A percentile compares a stretch with the other conserved stretches of the same genome.
These are phyloP conservation scores for Physeter macrocephalus DNA, from an alignment of 2,113 vertebrate species.

Conservation along the genomic window DNA sequence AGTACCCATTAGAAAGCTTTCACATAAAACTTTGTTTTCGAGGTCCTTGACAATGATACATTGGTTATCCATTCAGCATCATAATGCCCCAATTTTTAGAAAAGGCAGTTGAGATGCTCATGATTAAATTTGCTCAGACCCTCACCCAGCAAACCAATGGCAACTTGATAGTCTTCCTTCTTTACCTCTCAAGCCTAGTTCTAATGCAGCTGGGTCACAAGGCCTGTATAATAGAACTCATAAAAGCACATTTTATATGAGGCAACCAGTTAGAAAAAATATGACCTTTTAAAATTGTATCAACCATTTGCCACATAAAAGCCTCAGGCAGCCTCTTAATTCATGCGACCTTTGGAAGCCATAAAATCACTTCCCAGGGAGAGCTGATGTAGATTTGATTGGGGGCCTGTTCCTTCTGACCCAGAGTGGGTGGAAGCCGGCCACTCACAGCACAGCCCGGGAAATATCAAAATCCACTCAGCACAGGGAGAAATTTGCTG, in stretches of 20 bases:
- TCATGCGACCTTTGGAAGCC: conserved; percentile 65
- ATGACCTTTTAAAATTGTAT: conserved; percentile 70
- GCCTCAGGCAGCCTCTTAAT: conserved; percentile 49
- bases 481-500: not conserved
- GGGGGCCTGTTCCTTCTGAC: conserved; percentile 18
- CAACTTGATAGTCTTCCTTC: conserved; percentile 20
- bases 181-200: conserved; percentile 17
- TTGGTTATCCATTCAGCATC: not conserved
- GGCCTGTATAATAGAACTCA: conserved; percentile 35
- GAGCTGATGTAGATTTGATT: conserved; percentile 60
- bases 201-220: conserved; percentile 7
- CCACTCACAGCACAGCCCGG: not conserved
- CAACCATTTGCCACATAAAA: conserved; percentile 66
- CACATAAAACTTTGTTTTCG: not conserved
- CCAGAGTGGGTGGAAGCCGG: not conserved
- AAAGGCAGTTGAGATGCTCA: not conserved
- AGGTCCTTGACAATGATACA: not conserved
- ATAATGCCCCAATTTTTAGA: not conserved
- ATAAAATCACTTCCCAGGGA: conserved; percentile 69
- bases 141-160: not conserved
- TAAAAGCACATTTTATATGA: conserved; percentile 59
- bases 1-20: not conserved
- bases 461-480: not conserved
- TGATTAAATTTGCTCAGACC: conserved; percentile 17
- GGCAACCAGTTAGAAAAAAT: conserved; percentile 57